These are phyloP conservation scores for Periophthalmodon schlosseri DNA, from an alignment of 2,113 vertebrate species.

Conservation along the genomic window DNA sequence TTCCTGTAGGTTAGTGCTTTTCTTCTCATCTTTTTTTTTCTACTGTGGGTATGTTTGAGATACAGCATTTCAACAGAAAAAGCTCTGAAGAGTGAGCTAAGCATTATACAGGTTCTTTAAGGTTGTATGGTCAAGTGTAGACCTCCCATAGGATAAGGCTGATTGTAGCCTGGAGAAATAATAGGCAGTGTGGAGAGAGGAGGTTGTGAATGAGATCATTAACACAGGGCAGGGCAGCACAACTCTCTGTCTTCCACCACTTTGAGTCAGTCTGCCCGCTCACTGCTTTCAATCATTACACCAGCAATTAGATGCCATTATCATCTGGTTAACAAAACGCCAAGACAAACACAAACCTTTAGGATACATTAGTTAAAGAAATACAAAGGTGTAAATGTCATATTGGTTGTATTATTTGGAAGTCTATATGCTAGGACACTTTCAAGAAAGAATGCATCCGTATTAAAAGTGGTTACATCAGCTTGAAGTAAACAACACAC, in stretches of 20 bases:
- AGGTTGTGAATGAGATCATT: conserved; percentile 36
- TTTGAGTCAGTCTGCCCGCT: conserved; percentile 24
- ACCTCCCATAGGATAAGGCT: background rate
- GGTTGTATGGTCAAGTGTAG: background rate
- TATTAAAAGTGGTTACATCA: background rate
- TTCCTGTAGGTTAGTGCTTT: no score
- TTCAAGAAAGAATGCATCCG: no score
- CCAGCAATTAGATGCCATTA: conserved; percentile 2
- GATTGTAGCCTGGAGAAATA: conserved; percentile 8
- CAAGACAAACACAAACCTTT: background rate
- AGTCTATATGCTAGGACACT: background rate
- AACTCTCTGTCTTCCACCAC: conserved; percentile 16
- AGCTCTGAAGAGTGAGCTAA: background rate
- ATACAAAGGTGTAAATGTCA: background rate
- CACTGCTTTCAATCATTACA: background rate
- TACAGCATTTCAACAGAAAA: no score
- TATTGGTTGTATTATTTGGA: background rate
- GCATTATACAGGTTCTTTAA: background rate
- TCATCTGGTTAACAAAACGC: background rate
- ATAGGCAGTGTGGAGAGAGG: conserved; percentile 17
- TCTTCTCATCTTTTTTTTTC: no score
- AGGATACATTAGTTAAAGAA: background rate
- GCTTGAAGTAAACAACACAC: no score
- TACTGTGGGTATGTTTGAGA: no score
- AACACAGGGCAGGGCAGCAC: conserved; percentile 8